Conservation (phyloP, 2,888 invertebrate species). For the Copidosoma aretas region DNA sequence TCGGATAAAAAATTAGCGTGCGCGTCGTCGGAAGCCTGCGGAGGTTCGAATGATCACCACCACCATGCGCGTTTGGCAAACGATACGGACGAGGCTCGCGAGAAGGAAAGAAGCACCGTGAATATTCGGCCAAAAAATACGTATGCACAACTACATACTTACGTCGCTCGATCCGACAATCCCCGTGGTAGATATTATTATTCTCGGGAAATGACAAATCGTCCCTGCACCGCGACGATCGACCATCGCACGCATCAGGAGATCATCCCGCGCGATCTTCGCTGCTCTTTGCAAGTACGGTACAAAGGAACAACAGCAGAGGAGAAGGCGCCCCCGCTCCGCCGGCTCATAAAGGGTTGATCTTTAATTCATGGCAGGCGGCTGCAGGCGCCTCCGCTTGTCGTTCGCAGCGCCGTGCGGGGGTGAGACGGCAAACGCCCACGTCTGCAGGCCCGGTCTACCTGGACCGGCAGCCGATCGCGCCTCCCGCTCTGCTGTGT, state of each 20-base stretch:
- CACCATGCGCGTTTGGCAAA: too few relatives aligned
- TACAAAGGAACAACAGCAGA: neutral
- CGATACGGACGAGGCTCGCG: too few relatives aligned
- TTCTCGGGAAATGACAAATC: constrained; percentile 28
- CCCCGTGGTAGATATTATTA: too few relatives aligned
- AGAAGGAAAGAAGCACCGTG: too few relatives aligned
- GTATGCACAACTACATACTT: too few relatives aligned
- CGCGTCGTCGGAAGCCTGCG: neutral
- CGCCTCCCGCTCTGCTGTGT: too few relatives aligned
- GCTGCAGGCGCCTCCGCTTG: constrained; percentile 42
- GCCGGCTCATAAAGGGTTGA: constrained; percentile 45
- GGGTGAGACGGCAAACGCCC: constrained; percentile 8
- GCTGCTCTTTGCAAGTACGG: neutral
- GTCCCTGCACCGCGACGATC: constrained; percentile 28
- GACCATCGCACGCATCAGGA: constrained; percentile 30
- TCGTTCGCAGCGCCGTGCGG: constrained; percentile 13
- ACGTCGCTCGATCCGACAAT: too few relatives aligned
- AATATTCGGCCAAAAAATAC: too few relatives aligned
- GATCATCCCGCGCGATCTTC: constrained; percentile 29
- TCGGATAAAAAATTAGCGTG: too few relatives aligned
- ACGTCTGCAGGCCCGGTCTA: too few relatives aligned
- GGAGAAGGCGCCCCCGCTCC: too few relatives aligned
- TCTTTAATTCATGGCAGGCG: constrained; percentile 53
- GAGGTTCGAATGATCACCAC: neutral
- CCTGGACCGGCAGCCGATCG: too few relatives aligned